These are phyloP conservation scores for Heliconius hermathena DNA, from an alignment of 1,140 invertebrate genomes.

Conservation along the genomic window DNA sequence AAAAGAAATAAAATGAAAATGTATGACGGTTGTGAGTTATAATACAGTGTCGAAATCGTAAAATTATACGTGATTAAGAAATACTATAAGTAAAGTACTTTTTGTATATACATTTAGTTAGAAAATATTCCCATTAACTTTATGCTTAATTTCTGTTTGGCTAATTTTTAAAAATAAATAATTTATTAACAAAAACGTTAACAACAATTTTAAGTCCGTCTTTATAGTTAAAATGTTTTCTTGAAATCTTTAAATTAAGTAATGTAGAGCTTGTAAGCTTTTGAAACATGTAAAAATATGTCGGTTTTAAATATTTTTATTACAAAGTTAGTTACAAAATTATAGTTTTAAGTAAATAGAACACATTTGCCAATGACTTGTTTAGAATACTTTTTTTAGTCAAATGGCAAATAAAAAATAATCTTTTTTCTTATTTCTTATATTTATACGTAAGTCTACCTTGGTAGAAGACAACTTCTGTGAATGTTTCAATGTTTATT, in stretches of 20 bases:
- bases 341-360: neutral
- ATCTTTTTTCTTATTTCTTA: neutral
- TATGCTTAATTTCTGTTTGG: conserved; percentile 32
- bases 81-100: neutral
- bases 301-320: neutral
- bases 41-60: neutral
- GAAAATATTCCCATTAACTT: neutral
- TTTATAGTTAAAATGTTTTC: conserved; percentile 11
- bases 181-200: neutral
- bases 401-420: too few species aligned
- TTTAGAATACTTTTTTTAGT: neutral
- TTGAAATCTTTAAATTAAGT: neutral
- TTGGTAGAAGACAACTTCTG: too few species aligned
- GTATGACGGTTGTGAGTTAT: conserved; percentile 25
- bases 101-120: neutral
- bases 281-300: conserved; percentile 6
- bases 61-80: neutral
- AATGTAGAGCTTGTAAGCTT: conserved; percentile 7
- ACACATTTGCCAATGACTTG: neutral
- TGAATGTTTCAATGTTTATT: too few species aligned
- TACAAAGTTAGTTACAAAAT: neutral
- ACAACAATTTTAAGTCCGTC: conserved; percentile 18
- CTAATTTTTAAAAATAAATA: neutral
- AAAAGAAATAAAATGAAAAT: conserved; percentile 31
- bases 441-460: neutral